These are phyloP conservation scores for Epinephelus lanceolatus DNA, from an alignment of 2,113 vertebrate genomes.

Conservation along the genomic window DNA sequence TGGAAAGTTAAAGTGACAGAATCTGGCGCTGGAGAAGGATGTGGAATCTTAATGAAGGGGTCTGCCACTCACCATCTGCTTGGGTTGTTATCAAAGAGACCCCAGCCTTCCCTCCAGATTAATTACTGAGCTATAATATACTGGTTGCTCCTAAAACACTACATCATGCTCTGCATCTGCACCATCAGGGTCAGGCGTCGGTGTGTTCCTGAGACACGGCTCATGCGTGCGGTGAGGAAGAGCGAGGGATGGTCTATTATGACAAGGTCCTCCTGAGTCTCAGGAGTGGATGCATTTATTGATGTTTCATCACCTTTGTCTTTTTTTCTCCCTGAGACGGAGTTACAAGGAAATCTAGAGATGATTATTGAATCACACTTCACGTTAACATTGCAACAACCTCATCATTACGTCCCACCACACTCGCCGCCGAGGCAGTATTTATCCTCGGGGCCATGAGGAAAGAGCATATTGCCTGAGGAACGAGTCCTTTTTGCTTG, in stretches of 20 bases:
- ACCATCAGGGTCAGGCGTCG: slow-evolving; percentile 7
- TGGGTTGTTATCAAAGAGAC: slow-evolving; percentile 70
- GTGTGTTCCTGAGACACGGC: neutral
- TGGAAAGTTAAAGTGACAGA: slow-evolving; percentile 42
- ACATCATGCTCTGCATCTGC: slow-evolving; percentile 21
- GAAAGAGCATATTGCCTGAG: neutral
- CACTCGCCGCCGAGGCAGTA: neutral
- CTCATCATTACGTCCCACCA: neutral
- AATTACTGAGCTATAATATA: slow-evolving; percentile 68
- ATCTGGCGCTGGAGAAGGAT: slow-evolving; percentile 27
- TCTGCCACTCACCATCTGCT: slow-evolving; percentile 74
- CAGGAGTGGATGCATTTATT: slow-evolving; percentile 1
- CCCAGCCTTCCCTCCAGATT: slow-evolving; percentile 56
- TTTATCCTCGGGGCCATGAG: slow-evolving; percentile 7
- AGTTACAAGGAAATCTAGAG: neutral
- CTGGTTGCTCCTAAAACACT: slow-evolving; percentile 11
- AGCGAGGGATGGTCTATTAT: slow-evolving; percentile 7
- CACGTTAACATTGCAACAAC: neutral
- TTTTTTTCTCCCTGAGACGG: neutral
- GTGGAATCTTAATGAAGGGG: slow-evolving; percentile 69
- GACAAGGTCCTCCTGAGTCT: slow-evolving; percentile 29
- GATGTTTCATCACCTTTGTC: slow-evolving; percentile 31
- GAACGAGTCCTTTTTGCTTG: slow-evolving; percentile 20
- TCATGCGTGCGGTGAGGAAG: neutral
- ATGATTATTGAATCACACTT: slow-evolving; percentile 28